Conservation (phyloP, 2,888 invertebrate genomes). For the Eulithis testata region DNA sequence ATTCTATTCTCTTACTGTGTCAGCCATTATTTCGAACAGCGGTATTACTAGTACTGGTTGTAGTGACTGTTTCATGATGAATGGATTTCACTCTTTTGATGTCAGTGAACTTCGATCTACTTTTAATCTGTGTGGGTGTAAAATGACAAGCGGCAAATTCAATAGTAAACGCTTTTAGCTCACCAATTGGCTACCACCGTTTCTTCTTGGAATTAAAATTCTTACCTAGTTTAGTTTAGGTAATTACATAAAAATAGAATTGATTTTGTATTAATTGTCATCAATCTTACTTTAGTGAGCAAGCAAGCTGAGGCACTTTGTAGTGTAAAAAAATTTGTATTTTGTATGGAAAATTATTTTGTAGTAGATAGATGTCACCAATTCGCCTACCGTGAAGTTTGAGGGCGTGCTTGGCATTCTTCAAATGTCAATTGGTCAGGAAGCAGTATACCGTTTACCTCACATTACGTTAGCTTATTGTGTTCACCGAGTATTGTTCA, state of each 20-base stretch:
- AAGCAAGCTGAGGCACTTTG: too few species aligned
- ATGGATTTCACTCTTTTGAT: conserved; percentile 75
- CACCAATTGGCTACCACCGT: neutral
- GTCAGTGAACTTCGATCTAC: conserved; percentile 79
- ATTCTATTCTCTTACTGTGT: conserved; percentile 60
- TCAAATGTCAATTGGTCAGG: conserved; percentile 60
- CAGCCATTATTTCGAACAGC: conserved; percentile 64
- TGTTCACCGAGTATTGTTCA: conserved; percentile 69
- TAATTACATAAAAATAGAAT: too few species aligned
- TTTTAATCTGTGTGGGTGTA: conserved; percentile 70
- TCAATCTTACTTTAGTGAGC: too few species aligned
- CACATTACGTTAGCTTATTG: conserved; percentile 72
- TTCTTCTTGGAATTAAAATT: conserved; percentile 33
- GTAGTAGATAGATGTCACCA: neutral
- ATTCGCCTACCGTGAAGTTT: conserved; percentile 44
- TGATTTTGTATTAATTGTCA: too few species aligned
- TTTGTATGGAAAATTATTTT: neutral
- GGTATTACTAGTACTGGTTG: conserved; percentile 61
- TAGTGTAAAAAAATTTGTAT: neutral
- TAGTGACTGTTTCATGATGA: conserved; percentile 72
- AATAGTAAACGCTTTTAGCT: conserved; percentile 47
- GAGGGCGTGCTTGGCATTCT: conserved; percentile 67
- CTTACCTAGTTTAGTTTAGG: too few species aligned
- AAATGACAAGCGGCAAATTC: conserved; percentile 60
- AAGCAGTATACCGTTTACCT: conserved; percentile 74